Base-by-base conservation (phyloP, 2,113 vertebrate genomes). In the Chloebia gouldiae region DNA sequence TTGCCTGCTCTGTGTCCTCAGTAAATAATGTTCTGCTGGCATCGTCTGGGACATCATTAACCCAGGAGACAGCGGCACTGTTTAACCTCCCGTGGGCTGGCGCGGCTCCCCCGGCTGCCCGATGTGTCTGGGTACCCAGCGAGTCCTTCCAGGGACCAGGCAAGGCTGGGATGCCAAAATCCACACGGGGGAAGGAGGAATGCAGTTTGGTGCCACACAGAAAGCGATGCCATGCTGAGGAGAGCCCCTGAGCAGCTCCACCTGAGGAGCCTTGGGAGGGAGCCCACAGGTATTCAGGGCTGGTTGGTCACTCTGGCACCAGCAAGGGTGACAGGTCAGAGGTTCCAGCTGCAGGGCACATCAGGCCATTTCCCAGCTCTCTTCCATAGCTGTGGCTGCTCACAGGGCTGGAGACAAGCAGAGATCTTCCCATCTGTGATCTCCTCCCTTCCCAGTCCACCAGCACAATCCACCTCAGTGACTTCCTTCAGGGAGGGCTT, bases 11-110 rank as follows among this genome's bases (percentile, higher is more conserved):
- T 6, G 35, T 96, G 94, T 93, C 95, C 93, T 93, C 95, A 88
- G 96, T 95, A 96, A 97, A 96, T 96, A 96, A 97, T 65, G 86
- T n/a, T 92, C 93, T 94, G 90, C 82, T 70, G 86, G 90, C 83
- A 81, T 44, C 95, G 54, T n/a, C 95, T 77, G 75, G 95, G 86
- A 96, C 93, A 97, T 91, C 90, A 93, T 89, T 86, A 91, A 90
- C 90, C 73, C 68, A 23, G 63, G 69, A 89, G 89, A 76, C 64
- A 69, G 64, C 19, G 57, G 77, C 93, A 90, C 84, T 15, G 23
- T 53, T 97, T 95, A 91, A 93, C 94, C 71, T 83, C 77, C 92
- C 8, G 5, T 0, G 5, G 78, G 83, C 78, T 76, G 9, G 0
- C 15, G 6, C 63, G 5, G 27, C 66, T 59, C 28, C 53, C 44